Base-by-base conservation (phyloP, 2,113 vertebrate genomes). In the Thermophis baileyi region DNA sequence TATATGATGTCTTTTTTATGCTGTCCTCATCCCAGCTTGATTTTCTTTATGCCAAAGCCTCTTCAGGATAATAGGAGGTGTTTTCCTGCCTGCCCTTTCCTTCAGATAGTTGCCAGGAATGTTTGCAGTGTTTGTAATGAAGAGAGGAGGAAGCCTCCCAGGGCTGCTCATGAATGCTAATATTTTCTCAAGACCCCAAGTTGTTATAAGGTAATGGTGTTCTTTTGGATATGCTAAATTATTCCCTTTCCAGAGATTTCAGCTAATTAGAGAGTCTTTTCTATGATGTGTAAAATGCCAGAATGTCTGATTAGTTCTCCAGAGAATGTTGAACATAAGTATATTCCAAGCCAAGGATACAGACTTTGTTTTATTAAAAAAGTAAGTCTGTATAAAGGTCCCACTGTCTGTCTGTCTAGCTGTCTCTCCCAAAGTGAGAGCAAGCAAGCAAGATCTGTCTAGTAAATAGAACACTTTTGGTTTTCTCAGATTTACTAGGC, bases 181-280 rank as follows among this genome's bases (percentile, higher is more conserved):
- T 81, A 81, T 22, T 95, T 96, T 91, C 96, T 97, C 87, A 94
- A 93, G 9, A 14, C 94, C 87, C 35, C 35, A 22, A 81, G 16
- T 40, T 81, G 49, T 95, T 69, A 90, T 94, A 90, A 89, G 89
- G 35, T 44, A 6, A 93, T 95, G 44, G 93, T 11, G 6, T 0
- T 94, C 2, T 3, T 81, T 96, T 91, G 35, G 93, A 25, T 44
- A 12, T 27, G 89, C 11, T 88, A 91, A 94, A 57, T 53, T 54
- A 6, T 91, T 54, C 22, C 5, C 91, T 51, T 93, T 91, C 27
- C 89, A 81, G 90, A 87, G 91, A 92, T 95, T 95, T 96, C 88
- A 85, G 89, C 14, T 94, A 92, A 92, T 95, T 91, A 81, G 88
- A 49, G 81, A 51, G 44, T 93, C 90, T 89, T 92, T 93, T 93